Evolutionary conservation across 2,113 vertebrate species (phyloP).

Genomic region (Aplodontia rufa): DNA sequence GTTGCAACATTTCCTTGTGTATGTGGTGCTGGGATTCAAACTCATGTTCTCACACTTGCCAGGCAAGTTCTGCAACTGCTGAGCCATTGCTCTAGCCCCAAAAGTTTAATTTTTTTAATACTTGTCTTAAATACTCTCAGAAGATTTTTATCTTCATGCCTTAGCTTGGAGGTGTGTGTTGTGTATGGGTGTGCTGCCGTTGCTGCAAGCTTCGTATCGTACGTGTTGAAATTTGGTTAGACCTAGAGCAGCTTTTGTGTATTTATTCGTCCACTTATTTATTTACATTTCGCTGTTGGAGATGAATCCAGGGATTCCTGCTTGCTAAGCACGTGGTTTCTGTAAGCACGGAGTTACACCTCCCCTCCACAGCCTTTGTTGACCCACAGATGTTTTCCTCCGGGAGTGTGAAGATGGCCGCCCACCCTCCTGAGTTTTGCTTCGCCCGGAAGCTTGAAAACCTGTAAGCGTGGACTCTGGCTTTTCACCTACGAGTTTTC

Average conservation of each 20-base stretch:
- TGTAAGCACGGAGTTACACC: too few relatives aligned
- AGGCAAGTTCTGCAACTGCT: too few relatives aligned
- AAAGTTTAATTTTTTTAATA: conserved; percentile 29
- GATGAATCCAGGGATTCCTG: too few relatives aligned
- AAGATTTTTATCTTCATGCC: background rate
- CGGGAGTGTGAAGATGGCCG: background rate
- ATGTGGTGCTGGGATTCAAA: too few relatives aligned
- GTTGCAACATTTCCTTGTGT: too few relatives aligned
- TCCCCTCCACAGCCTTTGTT: background rate
- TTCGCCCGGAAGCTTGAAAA: background rate
- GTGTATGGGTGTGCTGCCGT: background rate
- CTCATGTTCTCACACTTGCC: too few relatives aligned
- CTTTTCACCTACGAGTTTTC: background rate
- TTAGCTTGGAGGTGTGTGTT: background rate
- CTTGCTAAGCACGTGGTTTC: too few relatives aligned
- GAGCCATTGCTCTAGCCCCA: too few relatives aligned
- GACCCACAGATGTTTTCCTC: background rate
- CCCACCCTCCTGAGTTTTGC: fast-evolving
- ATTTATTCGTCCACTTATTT: too few relatives aligned
- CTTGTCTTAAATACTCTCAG: background rate
- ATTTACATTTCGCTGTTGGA: too few relatives aligned
- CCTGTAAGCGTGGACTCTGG: background rate
- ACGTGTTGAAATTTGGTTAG: background rate
- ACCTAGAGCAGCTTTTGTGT: background rate
- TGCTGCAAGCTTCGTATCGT: background rate